Base-by-base conservation (phyloP, 2,888 invertebrate genomes). In the Rotaria magnacalcarata region DNA sequence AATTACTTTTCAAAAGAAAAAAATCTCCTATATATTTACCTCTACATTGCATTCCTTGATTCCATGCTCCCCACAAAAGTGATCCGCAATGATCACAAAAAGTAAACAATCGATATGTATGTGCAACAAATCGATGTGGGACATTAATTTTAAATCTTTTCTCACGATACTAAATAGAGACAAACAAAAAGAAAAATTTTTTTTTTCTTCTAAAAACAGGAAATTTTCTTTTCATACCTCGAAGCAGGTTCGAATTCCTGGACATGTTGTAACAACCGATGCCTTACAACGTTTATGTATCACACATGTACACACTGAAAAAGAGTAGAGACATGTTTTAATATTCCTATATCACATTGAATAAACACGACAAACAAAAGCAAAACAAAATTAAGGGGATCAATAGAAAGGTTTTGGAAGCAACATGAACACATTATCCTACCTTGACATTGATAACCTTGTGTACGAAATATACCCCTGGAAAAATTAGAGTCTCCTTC, bases 11-110 rank as follows among this genome's bases (percentile, higher is more conserved):
- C 50, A 52, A 84, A 19, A 41, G 6, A 4, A 27, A 27, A 11
- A 11, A 34, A 34, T 34, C 34, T 34, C 34, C 34, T 34, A 34
- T 34, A 34, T 5, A 85, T 88, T 89, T 90, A 94, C 94, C 94
- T 93, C 96, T 95, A 91, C 97, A 97, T 92, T 97, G 97, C 89
- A 97, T 93, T 86, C 98, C 98, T 92, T 98, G 98, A 92, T 94
- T 95, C 91, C 96, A 94, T 89, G 98, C 94, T 50, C 98, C 98
- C 92, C 97, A 98, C 87, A 98, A 94, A 91, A 98, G 93, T 87
- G 97, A 97, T 89, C 98, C 98, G 92, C 99, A 99, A 92, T 99
- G 99, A 93, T 99, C 98, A 93, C 99, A 99, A 93, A 99, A 99
- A 54, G 98, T 98, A 92, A 97, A 97, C 89, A 96, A 93, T 93